A percentile compares a stretch with the other conserved stretches of the same genome.
These are phyloP conservation scores for Apantesis nais DNA, from an alignment of 2,888 invertebrate genomes.

Conservation along the genomic window DNA sequence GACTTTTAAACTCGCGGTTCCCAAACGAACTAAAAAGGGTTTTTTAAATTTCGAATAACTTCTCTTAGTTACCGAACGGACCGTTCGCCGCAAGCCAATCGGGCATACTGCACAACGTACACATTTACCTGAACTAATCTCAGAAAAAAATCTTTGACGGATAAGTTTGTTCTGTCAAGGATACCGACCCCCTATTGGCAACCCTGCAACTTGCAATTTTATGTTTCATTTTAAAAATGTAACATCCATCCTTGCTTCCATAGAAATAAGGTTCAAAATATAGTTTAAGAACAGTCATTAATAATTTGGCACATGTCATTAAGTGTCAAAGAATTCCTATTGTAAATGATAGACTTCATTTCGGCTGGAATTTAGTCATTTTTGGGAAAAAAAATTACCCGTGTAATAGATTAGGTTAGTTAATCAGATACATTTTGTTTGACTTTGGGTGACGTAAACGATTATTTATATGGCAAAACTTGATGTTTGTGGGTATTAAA, in stretches of 20 bases:
- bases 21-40: conserved; percentile 50
- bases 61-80: conserved; percentile 50
- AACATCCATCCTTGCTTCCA: conserved; percentile 8
- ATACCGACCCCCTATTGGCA: conserved; percentile 69
- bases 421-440: conserved; percentile 82
- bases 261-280: conserved; percentile 18
- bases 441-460: conserved; percentile 61
- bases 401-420: conserved; percentile 70
- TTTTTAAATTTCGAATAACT: conserved; percentile 24
- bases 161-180: conserved; percentile 72
- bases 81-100: conserved; percentile 59
- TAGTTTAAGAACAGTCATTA: neutral
- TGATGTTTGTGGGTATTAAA: conserved; percentile 45
- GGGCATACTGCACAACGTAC: conserved; percentile 56
- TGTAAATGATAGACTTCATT: conserved; percentile 28
- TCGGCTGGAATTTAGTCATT: conserved; percentile 65
- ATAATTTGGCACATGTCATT: conserved; percentile 30
- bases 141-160: conserved; percentile 75
- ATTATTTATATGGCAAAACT: conserved; percentile 50
- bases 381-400: conserved; percentile 73
- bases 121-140: conserved; percentile 72
- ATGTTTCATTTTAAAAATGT: conserved; percentile 11
- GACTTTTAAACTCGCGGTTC: conserved; percentile 42
- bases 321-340: conserved; percentile 42
- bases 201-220: conserved; percentile 45